These are phyloP conservation scores for Rhinatrema bivittatum DNA, from an alignment of 2,797 vertebrate genomes.

Conservation along the genomic window DNA sequence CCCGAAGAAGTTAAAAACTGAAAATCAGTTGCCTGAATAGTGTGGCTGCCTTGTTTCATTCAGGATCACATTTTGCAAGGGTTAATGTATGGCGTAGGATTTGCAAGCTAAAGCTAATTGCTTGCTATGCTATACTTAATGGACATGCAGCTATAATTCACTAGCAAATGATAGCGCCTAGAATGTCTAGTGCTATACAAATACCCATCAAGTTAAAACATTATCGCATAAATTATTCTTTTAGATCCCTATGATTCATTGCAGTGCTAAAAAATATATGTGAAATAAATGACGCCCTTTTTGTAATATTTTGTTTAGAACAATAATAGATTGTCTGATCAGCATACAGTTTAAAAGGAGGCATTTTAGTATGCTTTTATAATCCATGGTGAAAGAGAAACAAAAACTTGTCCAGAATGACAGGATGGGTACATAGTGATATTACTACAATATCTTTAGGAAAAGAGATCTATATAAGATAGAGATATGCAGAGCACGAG, in stretches of 20 bases:
- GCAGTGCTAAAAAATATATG: not conserved
- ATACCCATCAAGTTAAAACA: conserved; percentile 13
- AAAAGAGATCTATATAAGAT: too few species aligned
- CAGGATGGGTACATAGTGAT: not conserved
- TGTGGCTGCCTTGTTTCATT: too few species aligned
- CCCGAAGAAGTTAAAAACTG: not conserved
- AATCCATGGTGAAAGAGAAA: not conserved
- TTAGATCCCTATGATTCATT: not conserved
- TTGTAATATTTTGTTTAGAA: not conserved
- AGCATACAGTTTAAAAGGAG: not conserved
- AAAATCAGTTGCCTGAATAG: too few species aligned
- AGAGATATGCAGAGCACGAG: too few species aligned
- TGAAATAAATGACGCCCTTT: not conserved
- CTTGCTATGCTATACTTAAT: conserved; percentile 3
- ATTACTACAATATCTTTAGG: too few species aligned
- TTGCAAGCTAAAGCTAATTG: conserved; percentile 14
- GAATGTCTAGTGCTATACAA: not conserved
- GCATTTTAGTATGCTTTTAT: conserved; percentile 1
- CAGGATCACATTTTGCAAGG: too few species aligned
- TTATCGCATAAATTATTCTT: not conserved
- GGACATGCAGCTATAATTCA: conserved; percentile 21
- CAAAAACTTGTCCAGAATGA: not conserved
- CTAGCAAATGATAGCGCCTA: conserved; percentile 28
- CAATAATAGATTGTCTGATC: not conserved
- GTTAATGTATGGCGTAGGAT: too few species aligned